Evolutionary conservation across 2,888 invertebrate species (phyloP).

Genomic region (Zygaena filipendulae): DNA sequence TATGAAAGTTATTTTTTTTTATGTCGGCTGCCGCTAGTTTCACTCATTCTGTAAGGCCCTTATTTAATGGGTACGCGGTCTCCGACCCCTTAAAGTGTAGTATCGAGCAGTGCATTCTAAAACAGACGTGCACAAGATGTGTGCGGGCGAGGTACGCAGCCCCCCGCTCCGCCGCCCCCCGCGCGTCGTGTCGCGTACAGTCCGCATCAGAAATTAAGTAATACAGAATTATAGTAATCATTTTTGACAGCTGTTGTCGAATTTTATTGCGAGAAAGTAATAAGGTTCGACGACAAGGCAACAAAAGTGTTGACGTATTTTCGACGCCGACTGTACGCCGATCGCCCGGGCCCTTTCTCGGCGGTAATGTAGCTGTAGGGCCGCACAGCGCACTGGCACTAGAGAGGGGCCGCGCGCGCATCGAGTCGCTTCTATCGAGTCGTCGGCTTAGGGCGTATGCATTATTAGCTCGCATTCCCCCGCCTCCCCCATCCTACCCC

Average conservation of each 20-base stretch:
- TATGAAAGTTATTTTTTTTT: too few species aligned
- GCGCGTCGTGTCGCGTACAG: slow-evolving; percentile 51
- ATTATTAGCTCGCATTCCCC: slow-evolving; percentile 41
- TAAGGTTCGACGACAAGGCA: too few species aligned
- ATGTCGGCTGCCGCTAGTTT: too few species aligned
- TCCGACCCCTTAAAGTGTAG: slow-evolving; percentile 41
- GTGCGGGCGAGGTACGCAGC: slow-evolving; percentile 35
- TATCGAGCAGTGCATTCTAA: slow-evolving; percentile 36
- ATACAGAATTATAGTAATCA: too few species aligned
- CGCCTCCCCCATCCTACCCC: too few species aligned
- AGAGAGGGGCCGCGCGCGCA: slow-evolving; percentile 44
- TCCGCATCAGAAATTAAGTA: too few species aligned
- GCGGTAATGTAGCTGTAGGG: slow-evolving; percentile 24
- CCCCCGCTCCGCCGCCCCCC: slow-evolving; percentile 29
- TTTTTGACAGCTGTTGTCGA: too few species aligned
- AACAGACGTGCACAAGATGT: slow-evolving; percentile 30
- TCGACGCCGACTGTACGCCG: too few species aligned
- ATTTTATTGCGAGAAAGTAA: too few species aligned
- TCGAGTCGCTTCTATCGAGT: slow-evolving; percentile 41
- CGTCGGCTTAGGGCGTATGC: slow-evolving; percentile 47
- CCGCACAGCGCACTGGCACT: slow-evolving; percentile 17
- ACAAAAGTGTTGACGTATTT: too few species aligned
- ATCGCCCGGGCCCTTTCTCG: slow-evolving; percentile 43
- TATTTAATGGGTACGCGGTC: slow-evolving; percentile 33
- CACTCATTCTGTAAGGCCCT: too few species aligned